Evolutionary conservation across 2,797 vertebrate genomes (phyloP), one percentile per base, ranked within the genome.

Genomic region (Rhinichthys osculus): DNA sequence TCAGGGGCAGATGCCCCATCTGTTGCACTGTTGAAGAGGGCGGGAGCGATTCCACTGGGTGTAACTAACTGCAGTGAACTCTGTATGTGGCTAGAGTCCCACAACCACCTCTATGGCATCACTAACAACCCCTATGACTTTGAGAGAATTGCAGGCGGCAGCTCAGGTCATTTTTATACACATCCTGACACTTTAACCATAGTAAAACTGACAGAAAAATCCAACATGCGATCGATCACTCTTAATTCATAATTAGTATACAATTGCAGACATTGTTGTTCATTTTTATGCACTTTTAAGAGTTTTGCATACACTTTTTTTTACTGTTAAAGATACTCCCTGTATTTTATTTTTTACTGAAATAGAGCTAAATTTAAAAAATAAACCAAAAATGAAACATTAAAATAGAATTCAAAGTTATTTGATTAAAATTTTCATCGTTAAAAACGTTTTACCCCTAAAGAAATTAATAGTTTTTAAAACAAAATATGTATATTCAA

Each of bases 61-160:
- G 96, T 98, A 86, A 98, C 97, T 85, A 99, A 98, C 94, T 96
- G 95, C 92, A 96, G 96, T 1, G 97, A 98, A 91, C 93, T 98
- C 70, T 98, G 97, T 89, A 98, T 98, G 98, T 99, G 98, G 97
- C 85, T 59, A 0, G 97, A 98, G 92, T 96, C 96, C 8, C 95
- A 97, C 94, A 98, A 99, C 92, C 95, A 90, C 35, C 90, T 98
- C 17, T 95, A 97, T 1, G 97, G 98, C 82, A 91, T 95, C 76
- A 96, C 96, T 86, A 95, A 92, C 85, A 98, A 98, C 91, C 96
- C 97, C 1, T 99, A 99, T 0, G 91, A 97, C 92, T 92, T 96
- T 64, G 94, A 93, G 84, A 94, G 96, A 90, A 97, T 95, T 1
- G 94, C 93, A 0, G 98, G 98, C 0, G 97, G 97, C 67, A 99